Evolutionary conservation across 2,888 invertebrate genomes (phyloP).

Genomic region (Ceramica pisi): DNA sequence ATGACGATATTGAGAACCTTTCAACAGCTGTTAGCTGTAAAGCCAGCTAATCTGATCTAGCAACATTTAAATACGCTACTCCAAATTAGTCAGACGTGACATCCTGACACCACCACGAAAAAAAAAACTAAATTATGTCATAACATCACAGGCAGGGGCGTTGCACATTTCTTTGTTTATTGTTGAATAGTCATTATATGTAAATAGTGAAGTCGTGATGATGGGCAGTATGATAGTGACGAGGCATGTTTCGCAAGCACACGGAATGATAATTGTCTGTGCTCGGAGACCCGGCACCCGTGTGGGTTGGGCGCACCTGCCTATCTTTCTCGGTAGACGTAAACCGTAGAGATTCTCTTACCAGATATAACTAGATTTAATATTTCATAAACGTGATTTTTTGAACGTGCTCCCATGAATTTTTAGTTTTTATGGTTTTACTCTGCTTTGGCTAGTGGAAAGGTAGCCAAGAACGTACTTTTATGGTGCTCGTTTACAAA

Average conservation of each 20-base stretch:
- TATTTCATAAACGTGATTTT: constrained; percentile 90
- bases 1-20: too few species aligned
- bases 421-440: constrained; percentile 66
- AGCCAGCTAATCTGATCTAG: not conserved
- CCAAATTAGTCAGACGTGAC: constrained; percentile 57
- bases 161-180: constrained; percentile 86
- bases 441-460: not conserved
- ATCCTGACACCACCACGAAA: constrained; percentile 65
- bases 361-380: constrained; percentile 85
- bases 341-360: constrained; percentile 75
- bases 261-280: constrained; percentile 88
- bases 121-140: constrained; percentile 71
- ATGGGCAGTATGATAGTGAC: constrained; percentile 88
- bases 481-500: not conserved
- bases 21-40: not conserved
- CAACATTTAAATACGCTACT: constrained; percentile 10
- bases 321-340: constrained; percentile 79
- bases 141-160: constrained; percentile 72
- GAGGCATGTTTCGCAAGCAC: constrained; percentile 88
- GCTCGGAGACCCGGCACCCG: constrained; percentile 69
- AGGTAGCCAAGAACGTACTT: not conserved
- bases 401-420: constrained; percentile 82
- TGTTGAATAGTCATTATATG: constrained; percentile 90
- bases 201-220: constrained; percentile 90
- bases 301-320: constrained; percentile 83